Evolutionary conservation across 2,888 invertebrate genomes (phyloP).

Genomic region (Luperina testacea): DNA sequence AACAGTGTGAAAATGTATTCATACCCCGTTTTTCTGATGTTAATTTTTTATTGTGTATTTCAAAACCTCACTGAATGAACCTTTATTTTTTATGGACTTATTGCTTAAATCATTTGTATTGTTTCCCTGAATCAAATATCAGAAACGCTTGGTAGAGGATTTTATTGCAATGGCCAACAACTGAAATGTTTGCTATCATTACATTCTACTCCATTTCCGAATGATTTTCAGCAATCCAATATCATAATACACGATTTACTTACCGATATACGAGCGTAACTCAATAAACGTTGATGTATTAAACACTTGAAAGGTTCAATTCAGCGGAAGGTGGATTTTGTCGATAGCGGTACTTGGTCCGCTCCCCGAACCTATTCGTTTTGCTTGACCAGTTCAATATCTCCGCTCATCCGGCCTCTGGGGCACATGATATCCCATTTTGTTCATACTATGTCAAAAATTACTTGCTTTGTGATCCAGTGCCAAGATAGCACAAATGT

Average conservation of each 20-base stretch:
- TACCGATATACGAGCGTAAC: slow-evolving; percentile 48
- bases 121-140: slow-evolving; percentile 2
- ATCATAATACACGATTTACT: slow-evolving; percentile 59
- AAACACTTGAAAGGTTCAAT: slow-evolving; percentile 61
- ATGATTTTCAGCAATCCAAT: slow-evolving; percentile 44
- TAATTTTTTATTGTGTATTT: background rate
- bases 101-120: background rate
- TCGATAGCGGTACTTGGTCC: slow-evolving; percentile 67
- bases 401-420: slow-evolving; percentile 79
- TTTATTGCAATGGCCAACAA: slow-evolving; percentile 38
- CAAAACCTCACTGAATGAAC: background rate
- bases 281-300: slow-evolving; percentile 58
- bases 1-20: background rate
- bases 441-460: slow-evolving; percentile 83
- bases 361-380: slow-evolving; percentile 73
- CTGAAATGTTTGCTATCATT: slow-evolving; percentile 44
- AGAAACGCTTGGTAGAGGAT: slow-evolving; percentile 2
- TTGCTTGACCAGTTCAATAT: slow-evolving; percentile 78
- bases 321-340: slow-evolving; percentile 68
- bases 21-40: background rate
- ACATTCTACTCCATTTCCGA: slow-evolving; percentile 41
- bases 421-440: slow-evolving; percentile 79
- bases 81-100: background rate
- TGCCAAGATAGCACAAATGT: slow-evolving; percentile 79
- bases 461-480: slow-evolving; percentile 77